A percentile compares a stretch with the other conserved stretches of the same genome.
Evolutionary conservation across 2,888 invertebrate genomes (phyloP).

Genomic region (Mesopsocus fuscifrons): DNA sequence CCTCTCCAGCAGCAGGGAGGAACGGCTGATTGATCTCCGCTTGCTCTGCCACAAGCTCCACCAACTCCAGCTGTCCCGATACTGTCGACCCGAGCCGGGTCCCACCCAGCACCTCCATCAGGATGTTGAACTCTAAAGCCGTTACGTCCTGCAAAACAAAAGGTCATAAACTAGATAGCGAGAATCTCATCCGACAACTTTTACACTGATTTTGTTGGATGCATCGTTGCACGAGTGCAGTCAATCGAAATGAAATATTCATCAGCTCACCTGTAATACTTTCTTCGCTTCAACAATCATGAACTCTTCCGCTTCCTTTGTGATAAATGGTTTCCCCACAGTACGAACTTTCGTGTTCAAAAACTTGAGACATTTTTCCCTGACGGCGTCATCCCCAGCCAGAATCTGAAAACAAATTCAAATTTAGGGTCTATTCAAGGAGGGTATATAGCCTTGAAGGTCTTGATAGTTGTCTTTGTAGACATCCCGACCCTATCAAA

Average conservation of each 20-base stretch:
- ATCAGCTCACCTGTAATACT: conserved; percentile 43
- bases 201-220: too few species aligned
- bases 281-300: conserved; percentile 71
- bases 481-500: too few species aligned
- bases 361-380: conserved; percentile 78
- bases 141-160: conserved; percentile 51
- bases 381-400: conserved; percentile 49
- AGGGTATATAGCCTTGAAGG: too few species aligned
- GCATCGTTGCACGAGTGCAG: too few species aligned
- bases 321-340: conserved; percentile 56
- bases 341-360: conserved; percentile 63
- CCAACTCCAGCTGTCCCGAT: conserved; percentile 68
- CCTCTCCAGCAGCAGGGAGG: conserved; percentile 28
- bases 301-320: conserved; percentile 68
- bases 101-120: conserved; percentile 69
- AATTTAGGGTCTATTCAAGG: background rate
- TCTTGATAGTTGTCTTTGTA: too few species aligned
- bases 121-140: conserved; percentile 76
- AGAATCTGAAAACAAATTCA: conserved; percentile 31
- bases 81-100: conserved; percentile 66
- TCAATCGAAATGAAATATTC: conserved; percentile 12
- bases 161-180: too few species aligned
- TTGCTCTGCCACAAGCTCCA: conserved; percentile 69
- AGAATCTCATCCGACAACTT: too few species aligned
- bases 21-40: conserved; percentile 50